These are phyloP conservation scores for Echinarachnius parma DNA, from an alignment of 53 echinoderm and acorn worm genomes.

Conservation along the genomic window DNA sequence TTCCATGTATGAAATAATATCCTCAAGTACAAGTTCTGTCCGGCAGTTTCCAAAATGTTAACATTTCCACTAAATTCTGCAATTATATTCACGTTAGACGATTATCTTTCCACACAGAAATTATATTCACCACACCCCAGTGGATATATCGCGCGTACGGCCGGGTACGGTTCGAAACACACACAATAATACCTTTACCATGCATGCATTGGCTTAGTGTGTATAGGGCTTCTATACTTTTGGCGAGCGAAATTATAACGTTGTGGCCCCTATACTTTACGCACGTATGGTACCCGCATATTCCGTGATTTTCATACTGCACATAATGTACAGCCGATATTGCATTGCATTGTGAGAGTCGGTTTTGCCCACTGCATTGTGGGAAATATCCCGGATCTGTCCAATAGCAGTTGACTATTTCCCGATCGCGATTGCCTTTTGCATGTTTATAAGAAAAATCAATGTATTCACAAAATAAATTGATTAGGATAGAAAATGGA, in stretches of 20 bases:
- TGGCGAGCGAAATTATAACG: conserved; percentile 11
- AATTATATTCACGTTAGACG: conserved; percentile 9
- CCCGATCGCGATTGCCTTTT: no score
- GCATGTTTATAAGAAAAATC: no score
- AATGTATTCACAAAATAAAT: no score
- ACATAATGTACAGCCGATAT: neutral
- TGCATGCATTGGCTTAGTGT: no score
- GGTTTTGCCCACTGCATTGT: conserved; percentile 29
- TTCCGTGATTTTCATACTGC: neutral
- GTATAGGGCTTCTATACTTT: no score
- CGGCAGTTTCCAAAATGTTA: conserved; percentile 33
- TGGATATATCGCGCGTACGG: conserved; percentile 1
- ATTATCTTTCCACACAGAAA: conserved; percentile 34
- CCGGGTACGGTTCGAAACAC: neutral
- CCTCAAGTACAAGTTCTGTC: conserved; percentile 24
- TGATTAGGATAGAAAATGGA: no score
- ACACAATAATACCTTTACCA: neutral
- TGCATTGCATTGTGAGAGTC: conserved; percentile 2
- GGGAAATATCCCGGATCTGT: conserved; percentile 48
- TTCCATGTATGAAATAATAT: conserved; percentile 39
- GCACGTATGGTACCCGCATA: conserved; percentile 35
- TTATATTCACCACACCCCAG: conserved; percentile 52
- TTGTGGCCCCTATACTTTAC: no score
- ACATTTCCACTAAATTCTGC: neutral
- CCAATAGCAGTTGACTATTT: no score